Conservation (phyloP, 2,888 invertebrate genomes). For the Caenorhabditis sinica region DNA sequence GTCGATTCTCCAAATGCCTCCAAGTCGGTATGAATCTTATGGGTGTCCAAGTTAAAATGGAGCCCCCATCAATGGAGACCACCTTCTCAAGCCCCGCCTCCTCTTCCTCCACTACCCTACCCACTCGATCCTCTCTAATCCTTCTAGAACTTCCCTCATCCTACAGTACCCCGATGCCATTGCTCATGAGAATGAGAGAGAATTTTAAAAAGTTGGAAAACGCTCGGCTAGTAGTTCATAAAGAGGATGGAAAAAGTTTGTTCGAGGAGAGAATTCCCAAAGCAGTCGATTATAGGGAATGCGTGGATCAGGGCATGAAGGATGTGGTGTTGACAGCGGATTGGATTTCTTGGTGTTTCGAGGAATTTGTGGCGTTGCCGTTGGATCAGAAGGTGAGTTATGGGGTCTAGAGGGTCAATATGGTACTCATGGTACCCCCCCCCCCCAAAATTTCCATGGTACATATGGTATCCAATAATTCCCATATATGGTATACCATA, state of each 20-base stretch:
- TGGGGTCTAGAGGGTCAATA: too few relatives aligned
- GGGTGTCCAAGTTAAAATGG: conserved; percentile 47
- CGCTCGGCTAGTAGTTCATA: conserved; percentile 41
- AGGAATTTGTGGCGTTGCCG: conserved; percentile 37
- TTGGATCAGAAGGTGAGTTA: conserved; percentile 53
- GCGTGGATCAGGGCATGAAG: conserved; percentile 15
- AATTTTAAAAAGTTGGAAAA: conserved; percentile 48
- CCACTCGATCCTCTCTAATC: background rate
- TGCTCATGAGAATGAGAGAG: conserved; percentile 8
- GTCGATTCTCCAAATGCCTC: conserved; percentile 50
- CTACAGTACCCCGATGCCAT: conserved; percentile 32
- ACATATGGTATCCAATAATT: too few relatives aligned
- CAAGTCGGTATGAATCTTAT: conserved; percentile 55
- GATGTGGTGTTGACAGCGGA: conserved; percentile 53
- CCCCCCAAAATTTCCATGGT: too few relatives aligned
- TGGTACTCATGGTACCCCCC: too few relatives aligned
- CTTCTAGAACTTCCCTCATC: background rate
- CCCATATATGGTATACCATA: too few relatives aligned
- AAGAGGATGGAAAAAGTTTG: conserved; percentile 44
- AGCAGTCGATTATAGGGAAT: conserved; percentile 35
- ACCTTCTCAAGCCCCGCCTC: background rate
- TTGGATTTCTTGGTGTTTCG: conserved; percentile 61
- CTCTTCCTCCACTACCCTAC: background rate
- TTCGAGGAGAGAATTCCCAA: conserved; percentile 34
- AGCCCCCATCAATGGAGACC: background rate